These are phyloP conservation scores for Bradypodion ventrale DNA, from an alignment of 2,797 vertebrate genomes.

Conservation along the genomic window DNA sequence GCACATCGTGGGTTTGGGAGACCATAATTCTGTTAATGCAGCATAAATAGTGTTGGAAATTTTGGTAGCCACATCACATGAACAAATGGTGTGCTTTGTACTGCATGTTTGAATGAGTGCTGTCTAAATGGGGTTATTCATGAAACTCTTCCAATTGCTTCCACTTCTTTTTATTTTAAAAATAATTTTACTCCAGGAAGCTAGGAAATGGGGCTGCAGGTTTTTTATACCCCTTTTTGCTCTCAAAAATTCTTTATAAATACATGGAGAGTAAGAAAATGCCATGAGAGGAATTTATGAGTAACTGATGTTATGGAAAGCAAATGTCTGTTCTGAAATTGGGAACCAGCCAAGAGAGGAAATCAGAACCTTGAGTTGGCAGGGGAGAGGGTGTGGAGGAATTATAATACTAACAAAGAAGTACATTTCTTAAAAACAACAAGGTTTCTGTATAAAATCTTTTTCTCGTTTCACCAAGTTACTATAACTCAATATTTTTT, in stretches of 20 bases:
- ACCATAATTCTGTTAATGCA: too few species aligned
- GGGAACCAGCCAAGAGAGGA: neutral
- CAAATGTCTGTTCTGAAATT: conserved; percentile 2
- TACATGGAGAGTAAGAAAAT: conserved; percentile 22
- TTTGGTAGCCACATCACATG: too few species aligned
- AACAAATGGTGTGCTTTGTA: conserved; percentile 27
- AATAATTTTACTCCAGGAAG: conserved; percentile 18
- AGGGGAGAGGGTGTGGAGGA: neutral
- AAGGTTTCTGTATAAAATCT: neutral
- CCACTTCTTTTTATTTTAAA: neutral
- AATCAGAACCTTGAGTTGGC: fast-evolving
- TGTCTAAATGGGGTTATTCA: conserved; percentile 29
- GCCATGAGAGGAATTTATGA: neutral
- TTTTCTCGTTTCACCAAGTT: conserved; percentile 4
- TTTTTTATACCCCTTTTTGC: neutral
- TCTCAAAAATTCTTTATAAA: conserved; percentile 19
- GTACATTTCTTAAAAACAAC: neutral
- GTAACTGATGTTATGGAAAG: conserved; percentile 11
- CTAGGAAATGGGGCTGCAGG: neutral
- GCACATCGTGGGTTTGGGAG: too few species aligned
- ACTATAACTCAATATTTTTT: neutral
- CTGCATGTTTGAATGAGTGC: conserved; percentile 29
- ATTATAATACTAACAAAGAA: neutral
- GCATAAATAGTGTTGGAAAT: too few species aligned
- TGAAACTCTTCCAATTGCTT: neutral